Evolutionary conservation across 1,140 invertebrate genomes (phyloP).

Genomic region (Planococcus citri): DNA sequence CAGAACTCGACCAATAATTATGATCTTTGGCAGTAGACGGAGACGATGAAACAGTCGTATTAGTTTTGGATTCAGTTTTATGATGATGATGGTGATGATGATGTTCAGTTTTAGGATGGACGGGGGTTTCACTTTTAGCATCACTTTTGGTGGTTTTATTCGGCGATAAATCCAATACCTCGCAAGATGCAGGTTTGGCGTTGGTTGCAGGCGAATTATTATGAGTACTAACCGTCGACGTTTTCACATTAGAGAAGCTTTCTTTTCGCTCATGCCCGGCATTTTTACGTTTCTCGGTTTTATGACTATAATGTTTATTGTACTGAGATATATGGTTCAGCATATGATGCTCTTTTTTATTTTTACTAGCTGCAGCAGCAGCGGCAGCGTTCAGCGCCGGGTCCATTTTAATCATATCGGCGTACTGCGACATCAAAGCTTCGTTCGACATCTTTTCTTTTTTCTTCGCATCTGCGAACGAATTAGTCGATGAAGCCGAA

Average conservation of each 20-base stretch:
- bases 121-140: not conserved
- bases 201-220: not conserved
- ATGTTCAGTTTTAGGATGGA: not conserved
- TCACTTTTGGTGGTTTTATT: conserved; percentile 16
- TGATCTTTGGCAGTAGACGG: not conserved
- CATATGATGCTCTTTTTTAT: conserved; percentile 12
- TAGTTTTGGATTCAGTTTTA: not conserved
- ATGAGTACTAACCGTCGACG: not conserved
- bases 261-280: not conserved
- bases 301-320: conserved; percentile 17
- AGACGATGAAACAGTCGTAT: not conserved
- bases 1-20: not conserved
- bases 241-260: not conserved
- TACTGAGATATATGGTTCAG: conserved; percentile 5
- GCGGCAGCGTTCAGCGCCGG: not conserved
- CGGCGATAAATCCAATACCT: conserved; percentile 24
- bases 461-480: not conserved
- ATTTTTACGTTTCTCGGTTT: conserved; percentile 3
- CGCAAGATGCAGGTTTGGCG: not conserved
- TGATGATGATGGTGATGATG: not conserved
- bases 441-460: not conserved
- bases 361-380: not conserved
- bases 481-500: not conserved
- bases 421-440: not conserved
- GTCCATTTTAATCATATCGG: not conserved